Evolutionary conservation across 2,797 vertebrate genomes (phyloP), one percentile per base, ranked within the genome.

Genomic region (Gallirallus australis): DNA sequence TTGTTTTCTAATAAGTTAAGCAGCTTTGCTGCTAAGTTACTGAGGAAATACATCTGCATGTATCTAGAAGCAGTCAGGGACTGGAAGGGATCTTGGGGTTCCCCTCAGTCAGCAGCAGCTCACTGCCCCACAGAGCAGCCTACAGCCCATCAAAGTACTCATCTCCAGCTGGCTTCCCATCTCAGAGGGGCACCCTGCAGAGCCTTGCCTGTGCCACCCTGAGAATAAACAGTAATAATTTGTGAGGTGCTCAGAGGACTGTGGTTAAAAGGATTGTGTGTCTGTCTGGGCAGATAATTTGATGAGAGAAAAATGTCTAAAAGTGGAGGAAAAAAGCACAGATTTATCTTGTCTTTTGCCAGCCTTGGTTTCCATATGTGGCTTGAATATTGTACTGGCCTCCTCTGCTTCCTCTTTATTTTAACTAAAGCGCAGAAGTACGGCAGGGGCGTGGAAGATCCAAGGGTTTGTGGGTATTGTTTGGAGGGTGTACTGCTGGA

Each of bases 341-440:
- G 30, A 72, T 75, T 66, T 91, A 9, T 84, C 48, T 83, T 83
- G 82, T 37, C 31, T 94, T 86, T 94, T 95, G 59, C 70, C 59
- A 88, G 65, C 33, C 31, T 86, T 81, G 61, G 82, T 93, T 97
- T 91, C 94, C 54, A 45, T 88, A 59, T 4, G 16, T 81, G 57
- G 75, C 90, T 60, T 89, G 92, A 65, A 69, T 95, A 75, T 52
- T 82, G 30, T 76, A n/a, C 89, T 68, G 92, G 77, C 59, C 54
- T 90, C 52, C 72, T 84, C 83, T 92, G 70, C 75, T 89, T 94
- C 82, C 65, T 92, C 61, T 87, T 93, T 96, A 30, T 92, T 85
- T 76, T 87, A 87, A 65, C 72, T 89, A 95, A 96, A 82, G 77
- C 59, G 75, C 61, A 90, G 47, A 91, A 65, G 45, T 95, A 81